Base-by-base conservation (phyloP, 2,888 invertebrate genomes). In the Achlya flavicornis region DNA sequence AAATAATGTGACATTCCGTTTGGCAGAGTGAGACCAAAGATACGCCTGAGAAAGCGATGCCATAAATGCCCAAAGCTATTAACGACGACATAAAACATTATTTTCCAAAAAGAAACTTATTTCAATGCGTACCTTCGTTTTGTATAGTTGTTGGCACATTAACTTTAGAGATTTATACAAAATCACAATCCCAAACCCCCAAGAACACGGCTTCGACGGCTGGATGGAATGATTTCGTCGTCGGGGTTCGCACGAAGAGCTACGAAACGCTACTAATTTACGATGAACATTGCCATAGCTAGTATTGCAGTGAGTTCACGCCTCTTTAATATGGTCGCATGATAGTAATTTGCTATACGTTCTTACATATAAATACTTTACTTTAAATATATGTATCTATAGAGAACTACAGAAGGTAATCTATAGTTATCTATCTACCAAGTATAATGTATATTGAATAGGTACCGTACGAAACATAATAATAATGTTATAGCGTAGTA, bases 151-250 rank as follows among this genome's bases (percentile, higher is more conserved):
- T 93, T 93, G 93, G 93, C 93, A 93, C 93, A 90, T 88, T 84
- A 85, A 88, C 89, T 89, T 84, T 85, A 83, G 85, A 88, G 85
- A 88, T 90, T 90, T 88, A 86, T 87, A 86, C 83, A 90, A 89
- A 90, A 91, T 90, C 91, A 89, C 91, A 88, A 90, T 91, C 87
- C 90, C 88, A 92, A 92, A 90, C 92, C 93, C 92, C 92, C 90
- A 88, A 92, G 91, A 92, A 92, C 89, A 89, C 92, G 89, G 91
- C 93, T 92, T 91, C 93, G 92, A 93, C 92, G 93, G 92, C 93
- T 93, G 93, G 93, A 93, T 93, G 93, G 93, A 93, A 93, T 93
- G 92, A 92, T 92, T 93, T 93, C 89, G 92, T 92, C 93, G 92
- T 91, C 92, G 92, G 87, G 87, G 87, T 88, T 88, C 88, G 84